These are phyloP conservation scores for Hirtodrosophila confusa DNA, from an alignment of 2,888 invertebrate genomes.

Conservation along the genomic window DNA sequence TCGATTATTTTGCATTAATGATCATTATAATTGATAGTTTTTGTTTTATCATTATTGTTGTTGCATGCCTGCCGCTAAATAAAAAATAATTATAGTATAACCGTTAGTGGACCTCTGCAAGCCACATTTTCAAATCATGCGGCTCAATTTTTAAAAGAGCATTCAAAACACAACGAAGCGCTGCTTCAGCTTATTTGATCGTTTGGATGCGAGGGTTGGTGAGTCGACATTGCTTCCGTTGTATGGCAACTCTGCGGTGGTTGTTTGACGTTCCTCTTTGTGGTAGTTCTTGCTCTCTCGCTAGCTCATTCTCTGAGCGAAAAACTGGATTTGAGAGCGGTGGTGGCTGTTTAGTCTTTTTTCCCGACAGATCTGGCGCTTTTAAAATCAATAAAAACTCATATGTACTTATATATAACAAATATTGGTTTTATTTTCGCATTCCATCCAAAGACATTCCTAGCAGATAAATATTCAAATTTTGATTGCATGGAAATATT, in stretches of 20 bases:
- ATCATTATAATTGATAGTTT: neutral
- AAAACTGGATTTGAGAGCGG: slow-evolving; percentile 21
- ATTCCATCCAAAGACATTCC: no score
- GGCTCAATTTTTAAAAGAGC: slow-evolving; percentile 28
- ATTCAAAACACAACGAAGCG: slow-evolving; percentile 28
- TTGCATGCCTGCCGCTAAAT: no score
- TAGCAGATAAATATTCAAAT: no score
- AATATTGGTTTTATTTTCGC: no score
- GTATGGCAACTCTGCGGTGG: slow-evolving; percentile 64
- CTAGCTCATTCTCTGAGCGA: slow-evolving; percentile 11
- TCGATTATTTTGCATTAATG: neutral
- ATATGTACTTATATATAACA: no score
- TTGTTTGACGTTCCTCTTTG: slow-evolving; percentile 71
- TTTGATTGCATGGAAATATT: no score
- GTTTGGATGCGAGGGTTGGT: slow-evolving; percentile 61
- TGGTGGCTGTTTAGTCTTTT: slow-evolving; percentile 6
- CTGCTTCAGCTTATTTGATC: slow-evolving; percentile 45
- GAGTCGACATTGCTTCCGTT: slow-evolving; percentile 21
- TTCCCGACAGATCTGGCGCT: slow-evolving; percentile 4
- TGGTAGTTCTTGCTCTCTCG: slow-evolving; percentile 37
- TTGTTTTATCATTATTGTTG: neutral
- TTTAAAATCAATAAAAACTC: neutral
- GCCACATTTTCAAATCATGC: slow-evolving; percentile 1
- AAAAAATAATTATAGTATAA: no score
- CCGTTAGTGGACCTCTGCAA: neutral